These are phyloP conservation scores for Brachylomia viminalis DNA, from an alignment of 2,888 invertebrate genomes.

Conservation along the genomic window DNA sequence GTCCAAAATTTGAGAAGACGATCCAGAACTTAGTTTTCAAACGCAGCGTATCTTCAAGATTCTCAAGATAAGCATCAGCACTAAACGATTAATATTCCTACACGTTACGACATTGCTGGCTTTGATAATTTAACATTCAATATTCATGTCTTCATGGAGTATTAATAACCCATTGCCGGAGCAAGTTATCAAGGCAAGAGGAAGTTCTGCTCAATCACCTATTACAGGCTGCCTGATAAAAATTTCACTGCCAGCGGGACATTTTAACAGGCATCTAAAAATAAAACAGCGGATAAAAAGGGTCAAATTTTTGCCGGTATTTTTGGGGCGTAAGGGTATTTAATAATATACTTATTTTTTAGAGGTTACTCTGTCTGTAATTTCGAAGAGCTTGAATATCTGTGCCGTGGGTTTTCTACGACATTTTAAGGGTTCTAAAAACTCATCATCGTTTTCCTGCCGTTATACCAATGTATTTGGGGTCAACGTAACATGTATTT, in stretches of 20 bases:
- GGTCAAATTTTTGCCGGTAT: conserved; percentile 47
- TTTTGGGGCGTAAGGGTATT: conserved; percentile 42
- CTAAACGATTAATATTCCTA: conserved; percentile 26
- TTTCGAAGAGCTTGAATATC: background rate
- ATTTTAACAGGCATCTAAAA: conserved; percentile 53
- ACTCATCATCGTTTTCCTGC: background rate
- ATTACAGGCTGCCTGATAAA: conserved; percentile 57
- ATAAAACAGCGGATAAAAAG: conserved; percentile 57
- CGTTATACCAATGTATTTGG: background rate
- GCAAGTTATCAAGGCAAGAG: conserved; percentile 49
- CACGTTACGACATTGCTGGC: conserved; percentile 16
- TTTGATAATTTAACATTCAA: conserved; percentile 36
- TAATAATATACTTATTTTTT: conserved; percentile 17
- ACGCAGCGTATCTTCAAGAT: background rate
- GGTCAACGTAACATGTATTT: no score
- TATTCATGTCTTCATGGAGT: conserved; percentile 42
- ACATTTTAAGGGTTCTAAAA: background rate
- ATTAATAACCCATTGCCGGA: conserved; percentile 50
- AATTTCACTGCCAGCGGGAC: conserved; percentile 44
- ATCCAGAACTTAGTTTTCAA: background rate
- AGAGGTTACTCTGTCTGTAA: conserved; percentile 16
- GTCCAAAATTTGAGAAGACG: background rate
- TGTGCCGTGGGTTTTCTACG: background rate
- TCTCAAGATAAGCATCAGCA: background rate
- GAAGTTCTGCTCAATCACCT: conserved; percentile 57